Evolutionary conservation across 2,113 vertebrate genomes (phyloP), one percentile per base, ranked within the genome.

Genomic region (Chlorodrepanis virens): DNA sequence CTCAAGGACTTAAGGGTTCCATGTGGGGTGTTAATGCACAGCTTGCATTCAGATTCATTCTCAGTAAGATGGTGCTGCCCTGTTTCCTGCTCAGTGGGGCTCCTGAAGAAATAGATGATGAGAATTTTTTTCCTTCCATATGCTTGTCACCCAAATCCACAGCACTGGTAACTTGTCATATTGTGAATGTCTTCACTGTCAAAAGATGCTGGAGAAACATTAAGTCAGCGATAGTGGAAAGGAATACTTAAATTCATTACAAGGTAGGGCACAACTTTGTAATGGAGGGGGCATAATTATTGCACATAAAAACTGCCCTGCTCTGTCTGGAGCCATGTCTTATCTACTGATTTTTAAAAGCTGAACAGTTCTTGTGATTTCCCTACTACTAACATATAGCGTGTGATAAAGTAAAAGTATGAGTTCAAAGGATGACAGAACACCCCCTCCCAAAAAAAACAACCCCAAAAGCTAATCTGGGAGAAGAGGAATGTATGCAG

Each of bases 381-480:
- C 16, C 5, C 21, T 67, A 5, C 11, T 40, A 3, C 12, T 71
- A 2, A n/a, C 4, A 1, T n/a, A 5, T 2, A 74, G 31, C 2
- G 2, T 39, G 19, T 80, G 40, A 12, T 72, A 24, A 65, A 47
- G 24, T 45, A 56, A 6, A 65, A 75, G 10, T 20, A 7, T n/a
- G 8, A 78, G 28, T 53, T 53, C 22, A 18, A 27, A 50, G 12
- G 22, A 21, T 54, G n/a, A 49, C n/a, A 4, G 52, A 68, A 63
- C 9, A 9, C 39, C 10, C 4, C 5, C 4, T 14, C 10, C 11
- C 10, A 8, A n/a, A 54, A 31, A 39, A 45, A 18, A 0, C 23
- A 49, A 9, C 5, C 5, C 7, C 8, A 6, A 75, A 52, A 69
- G 2, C 14, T 56, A 4, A 37, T 6, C 3, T 20, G 21, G 29